A percentile compares a stretch with the other conserved stretches of the same genome.
Evolutionary conservation across 2,888 invertebrate genomes (phyloP).

Genomic region (Fabriciana adippe): DNA sequence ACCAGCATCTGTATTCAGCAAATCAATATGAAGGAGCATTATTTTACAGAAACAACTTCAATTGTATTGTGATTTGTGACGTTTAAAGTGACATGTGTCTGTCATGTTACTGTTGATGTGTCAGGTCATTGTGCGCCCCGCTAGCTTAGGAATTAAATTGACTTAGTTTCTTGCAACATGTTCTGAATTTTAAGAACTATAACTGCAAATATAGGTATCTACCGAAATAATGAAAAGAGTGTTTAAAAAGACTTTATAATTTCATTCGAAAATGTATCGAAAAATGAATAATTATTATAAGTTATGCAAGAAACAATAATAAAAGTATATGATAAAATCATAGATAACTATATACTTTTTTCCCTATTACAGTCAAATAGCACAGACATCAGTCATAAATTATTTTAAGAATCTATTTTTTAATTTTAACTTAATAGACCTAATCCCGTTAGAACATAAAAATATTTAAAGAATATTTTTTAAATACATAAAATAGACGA

Average conservation of each 20-base stretch:
- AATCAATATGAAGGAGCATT: background rate
- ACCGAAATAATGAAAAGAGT: background rate
- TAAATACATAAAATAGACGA: background rate
- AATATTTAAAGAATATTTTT: background rate
- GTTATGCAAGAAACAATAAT: no score
- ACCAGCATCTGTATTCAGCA: slow-evolving; percentile 2
- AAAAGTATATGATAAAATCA: no score
- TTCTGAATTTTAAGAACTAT: background rate
- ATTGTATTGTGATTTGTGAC: slow-evolving; percentile 8
- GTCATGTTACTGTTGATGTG: slow-evolving; percentile 26
- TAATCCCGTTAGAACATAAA: background rate
- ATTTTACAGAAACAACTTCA: slow-evolving; percentile 9
- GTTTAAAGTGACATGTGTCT: slow-evolving; percentile 23
- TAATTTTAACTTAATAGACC: background rate
- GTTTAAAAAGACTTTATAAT: no score
- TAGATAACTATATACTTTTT: no score
- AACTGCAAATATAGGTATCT: background rate
- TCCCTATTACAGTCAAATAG: no score
- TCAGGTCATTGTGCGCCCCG: background rate
- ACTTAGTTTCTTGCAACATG: slow-evolving; percentile 11
- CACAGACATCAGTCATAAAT: no score
- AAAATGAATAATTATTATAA: no score
- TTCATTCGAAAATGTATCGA: no score
- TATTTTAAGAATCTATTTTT: no score
- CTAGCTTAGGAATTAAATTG: slow-evolving; percentile 14